Percentiles rank a stretch among this genome's conserved stretches.
Evolutionary conservation across 2,888 invertebrate genomes (phyloP).

Genomic region (Microdon myrmicae): DNA sequence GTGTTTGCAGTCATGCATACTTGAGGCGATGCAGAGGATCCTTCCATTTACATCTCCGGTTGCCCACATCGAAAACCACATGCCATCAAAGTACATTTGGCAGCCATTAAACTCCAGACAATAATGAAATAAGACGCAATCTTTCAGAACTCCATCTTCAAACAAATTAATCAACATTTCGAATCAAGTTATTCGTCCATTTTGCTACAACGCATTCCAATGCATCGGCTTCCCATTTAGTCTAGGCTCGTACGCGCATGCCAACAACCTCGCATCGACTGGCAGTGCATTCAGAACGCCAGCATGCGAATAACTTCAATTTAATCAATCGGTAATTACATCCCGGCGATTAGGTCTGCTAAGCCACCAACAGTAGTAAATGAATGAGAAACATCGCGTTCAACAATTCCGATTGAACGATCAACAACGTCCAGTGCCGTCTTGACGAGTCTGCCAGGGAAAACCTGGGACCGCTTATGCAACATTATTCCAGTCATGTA

Average conservation of each 20-base stretch:
- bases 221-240: slow-evolving; percentile 34
- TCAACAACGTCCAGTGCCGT: slow-evolving; percentile 44
- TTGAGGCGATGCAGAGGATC: too few relatives aligned
- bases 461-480: slow-evolving; percentile 45
- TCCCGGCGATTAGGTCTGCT: slow-evolving; percentile 44
- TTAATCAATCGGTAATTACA: slow-evolving; percentile 52
- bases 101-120: too few relatives aligned
- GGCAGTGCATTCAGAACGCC: slow-evolving; percentile 15
- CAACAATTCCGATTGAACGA: slow-evolving; percentile 52
- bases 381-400: slow-evolving; percentile 52
- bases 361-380: slow-evolving; percentile 52
- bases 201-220: slow-evolving; percentile 31
- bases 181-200: slow-evolving; percentile 41
- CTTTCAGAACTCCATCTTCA: slow-evolving; percentile 18
- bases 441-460: too few relatives aligned
- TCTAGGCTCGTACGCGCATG: slow-evolving; percentile 37
- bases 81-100: too few relatives aligned
- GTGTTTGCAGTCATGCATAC: too few relatives aligned
- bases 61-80: too few relatives aligned
- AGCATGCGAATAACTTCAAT: slow-evolving; percentile 45
- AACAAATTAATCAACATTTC: slow-evolving; percentile 36
- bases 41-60: too few relatives aligned
- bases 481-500: slow-evolving; percentile 51
- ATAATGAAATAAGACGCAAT: too few relatives aligned
- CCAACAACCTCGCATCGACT: slow-evolving; percentile 8